phyloP scores from a whole-genome alignment of 1,140 invertebrate species.

The Ctenoplectra terminalis region DNA sequence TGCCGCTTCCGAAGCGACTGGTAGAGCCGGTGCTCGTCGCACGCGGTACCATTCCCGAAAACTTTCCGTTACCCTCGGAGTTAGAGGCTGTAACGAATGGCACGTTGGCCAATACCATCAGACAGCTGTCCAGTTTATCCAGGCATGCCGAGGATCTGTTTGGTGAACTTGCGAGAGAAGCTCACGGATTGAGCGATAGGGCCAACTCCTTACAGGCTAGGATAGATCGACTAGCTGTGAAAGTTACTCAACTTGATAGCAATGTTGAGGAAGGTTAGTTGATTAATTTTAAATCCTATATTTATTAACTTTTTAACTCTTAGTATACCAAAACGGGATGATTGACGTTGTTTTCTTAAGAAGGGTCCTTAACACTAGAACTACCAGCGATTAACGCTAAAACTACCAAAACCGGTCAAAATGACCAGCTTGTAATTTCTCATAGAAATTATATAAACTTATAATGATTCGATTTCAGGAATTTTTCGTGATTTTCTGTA shows the following conservation, averaged over 20 bases:
- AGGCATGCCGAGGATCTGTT: conserved; percentile 99
- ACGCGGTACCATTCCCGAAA: conserved; percentile 92
- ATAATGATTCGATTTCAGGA: no score
- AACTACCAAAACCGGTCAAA: no score
- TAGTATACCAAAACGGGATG: no score
- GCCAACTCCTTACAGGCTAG: conserved; percentile 94
- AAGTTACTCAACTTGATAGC: conserved; percentile 97
- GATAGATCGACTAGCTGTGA: conserved; percentile 96
- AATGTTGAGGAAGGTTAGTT: conserved; percentile 94
- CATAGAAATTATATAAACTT: no score
- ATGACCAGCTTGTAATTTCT: no score
- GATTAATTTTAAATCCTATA: background rate
- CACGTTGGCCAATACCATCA: conserved; percentile 96
- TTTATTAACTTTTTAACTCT: background rate
- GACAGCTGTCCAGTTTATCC: conserved; percentile 95
- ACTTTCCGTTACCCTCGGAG: conserved; percentile 93
- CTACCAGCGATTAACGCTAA: no score
- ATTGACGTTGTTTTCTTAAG: no score
- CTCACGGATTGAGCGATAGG: conserved; percentile 91
- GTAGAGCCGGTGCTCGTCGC: conserved; percentile 97
- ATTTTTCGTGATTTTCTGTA: no score
- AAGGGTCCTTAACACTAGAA: no score
- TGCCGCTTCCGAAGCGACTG: conserved; percentile 98
- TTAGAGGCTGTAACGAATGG: conserved; percentile 98
- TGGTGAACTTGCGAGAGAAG: conserved; percentile 95